phyloP scores from a whole-genome alignment of 2,113 vertebrate species.

The Apeltes quadracus region DNA sequence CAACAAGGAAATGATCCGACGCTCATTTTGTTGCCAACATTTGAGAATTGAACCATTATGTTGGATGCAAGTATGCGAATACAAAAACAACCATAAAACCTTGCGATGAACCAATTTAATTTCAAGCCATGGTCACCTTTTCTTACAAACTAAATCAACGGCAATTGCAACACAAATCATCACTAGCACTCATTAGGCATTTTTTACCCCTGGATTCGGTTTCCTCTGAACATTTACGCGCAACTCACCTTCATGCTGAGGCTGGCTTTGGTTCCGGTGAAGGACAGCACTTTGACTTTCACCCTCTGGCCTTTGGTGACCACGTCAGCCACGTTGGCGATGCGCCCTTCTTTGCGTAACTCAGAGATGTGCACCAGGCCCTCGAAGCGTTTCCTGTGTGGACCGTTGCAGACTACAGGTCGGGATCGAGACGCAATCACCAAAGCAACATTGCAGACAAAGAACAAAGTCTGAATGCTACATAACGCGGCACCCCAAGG shows the following conservation, averaged over 20 bases:
- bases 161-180: neutral
- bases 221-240: neutral
- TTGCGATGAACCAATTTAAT: neutral
- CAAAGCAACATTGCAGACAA: neutral
- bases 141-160: neutral
- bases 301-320: conserved; percentile 94
- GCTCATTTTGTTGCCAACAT: neutral
- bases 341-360: conserved; percentile 89
- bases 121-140: neutral
- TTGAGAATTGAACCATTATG: neutral
- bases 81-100: too few relatives aligned
- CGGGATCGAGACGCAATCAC: neutral
- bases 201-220: too few relatives aligned
- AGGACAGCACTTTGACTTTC: conserved; percentile 92
- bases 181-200: neutral
- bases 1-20: neutral
- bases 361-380: conserved; percentile 94
- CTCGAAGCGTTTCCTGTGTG: conserved; percentile 92
- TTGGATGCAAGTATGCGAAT: neutral
- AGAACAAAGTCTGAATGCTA: neutral
- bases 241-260: conserved; percentile 92
- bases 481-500: neutral
- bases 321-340: conserved; percentile 94
- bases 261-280: conserved; percentile 94
- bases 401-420: neutral